phyloP scores from a whole-genome alignment of 2,888 invertebrate species.

The Sarcophaga subvicina region DNA sequence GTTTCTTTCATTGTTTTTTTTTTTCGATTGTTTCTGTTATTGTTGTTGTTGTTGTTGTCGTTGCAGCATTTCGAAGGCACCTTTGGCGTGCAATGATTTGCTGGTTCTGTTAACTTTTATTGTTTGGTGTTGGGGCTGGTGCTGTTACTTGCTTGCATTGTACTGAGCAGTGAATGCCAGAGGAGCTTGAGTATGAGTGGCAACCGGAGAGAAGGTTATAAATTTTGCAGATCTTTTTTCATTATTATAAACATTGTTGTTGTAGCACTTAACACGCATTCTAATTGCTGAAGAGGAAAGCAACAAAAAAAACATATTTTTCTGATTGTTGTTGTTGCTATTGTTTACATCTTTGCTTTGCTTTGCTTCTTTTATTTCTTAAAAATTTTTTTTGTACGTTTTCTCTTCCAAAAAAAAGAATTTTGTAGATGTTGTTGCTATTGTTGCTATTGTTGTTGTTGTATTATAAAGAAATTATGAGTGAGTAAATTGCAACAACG shows the following conservation, averaged over 20 bases:
- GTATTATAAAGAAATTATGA: constrained; percentile 62
- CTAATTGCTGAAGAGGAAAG: constrained; percentile 76
- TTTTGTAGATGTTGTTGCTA: neutral
- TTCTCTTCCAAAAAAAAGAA: neutral
- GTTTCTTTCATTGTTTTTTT: too few species aligned
- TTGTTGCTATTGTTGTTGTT: constrained; percentile 20
- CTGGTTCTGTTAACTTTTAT: too few species aligned
- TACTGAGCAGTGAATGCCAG: constrained; percentile 25
- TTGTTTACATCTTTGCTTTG: constrained; percentile 21
- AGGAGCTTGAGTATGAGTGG: neutral
- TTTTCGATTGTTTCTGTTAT: neutral
- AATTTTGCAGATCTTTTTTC: constrained; percentile 55
- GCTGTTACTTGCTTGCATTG: neutral
- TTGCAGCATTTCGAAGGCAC: constrained; percentile 35
- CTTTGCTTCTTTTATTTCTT: constrained; percentile 19
- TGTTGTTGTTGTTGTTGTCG: constrained; percentile 38
- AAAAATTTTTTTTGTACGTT: constrained; percentile 24
- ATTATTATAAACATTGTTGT: neutral
- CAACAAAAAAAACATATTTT: constrained; percentile 70
- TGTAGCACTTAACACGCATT: constrained; percentile 80
- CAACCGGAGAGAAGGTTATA: constrained; percentile 57
- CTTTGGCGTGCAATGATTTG: constrained; percentile 39
- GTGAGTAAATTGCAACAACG: constrained; percentile 56
- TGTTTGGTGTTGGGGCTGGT: too few species aligned
- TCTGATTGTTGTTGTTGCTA: constrained; percentile 41